A percentile compares a stretch with the other conserved stretches of the same genome.
Evolutionary conservation across 2,888 invertebrate genomes (phyloP).

Genomic region (Cactoblastis cactorum): DNA sequence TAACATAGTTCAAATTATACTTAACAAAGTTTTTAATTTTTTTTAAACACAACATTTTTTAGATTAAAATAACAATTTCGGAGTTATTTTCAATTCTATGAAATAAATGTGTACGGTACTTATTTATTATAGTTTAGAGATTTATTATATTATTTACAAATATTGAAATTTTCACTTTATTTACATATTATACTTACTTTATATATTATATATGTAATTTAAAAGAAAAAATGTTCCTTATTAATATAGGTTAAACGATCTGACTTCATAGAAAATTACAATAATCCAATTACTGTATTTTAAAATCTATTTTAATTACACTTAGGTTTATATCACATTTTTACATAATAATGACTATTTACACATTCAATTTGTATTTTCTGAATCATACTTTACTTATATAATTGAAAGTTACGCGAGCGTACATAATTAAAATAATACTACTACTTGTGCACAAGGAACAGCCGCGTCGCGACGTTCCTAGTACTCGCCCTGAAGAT

Average conservation of each 20-base stretch:
- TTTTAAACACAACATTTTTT: too few species aligned
- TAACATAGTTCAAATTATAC: too few species aligned
- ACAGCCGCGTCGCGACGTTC: too few species aligned
- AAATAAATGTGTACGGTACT: not conserved
- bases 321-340: slow-evolving; percentile 57
- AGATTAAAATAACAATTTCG: not conserved
- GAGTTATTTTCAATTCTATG: not conserved
- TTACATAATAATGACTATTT: slow-evolving; percentile 40
- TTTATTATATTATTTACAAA: not conserved
- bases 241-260: not conserved
- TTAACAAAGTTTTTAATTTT: too few species aligned
- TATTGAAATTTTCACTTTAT: not conserved
- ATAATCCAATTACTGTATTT: slow-evolving; percentile 1
- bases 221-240: slow-evolving; percentile 1
- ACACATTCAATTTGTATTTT: slow-evolving; percentile 22
- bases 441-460: too few species aligned
- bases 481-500: too few species aligned
- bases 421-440: too few species aligned
- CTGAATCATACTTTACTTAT: not conserved
- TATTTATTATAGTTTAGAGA: not conserved
- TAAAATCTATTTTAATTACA: slow-evolving; percentile 17
- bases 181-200: not conserved
- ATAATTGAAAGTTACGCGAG: too few species aligned
- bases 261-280: slow-evolving; percentile 17
- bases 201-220: slow-evolving; percentile 1